Evolutionary conservation across 1,140 invertebrate genomes (phyloP).

Genomic region (Rhynchophorus ferrugineus): DNA sequence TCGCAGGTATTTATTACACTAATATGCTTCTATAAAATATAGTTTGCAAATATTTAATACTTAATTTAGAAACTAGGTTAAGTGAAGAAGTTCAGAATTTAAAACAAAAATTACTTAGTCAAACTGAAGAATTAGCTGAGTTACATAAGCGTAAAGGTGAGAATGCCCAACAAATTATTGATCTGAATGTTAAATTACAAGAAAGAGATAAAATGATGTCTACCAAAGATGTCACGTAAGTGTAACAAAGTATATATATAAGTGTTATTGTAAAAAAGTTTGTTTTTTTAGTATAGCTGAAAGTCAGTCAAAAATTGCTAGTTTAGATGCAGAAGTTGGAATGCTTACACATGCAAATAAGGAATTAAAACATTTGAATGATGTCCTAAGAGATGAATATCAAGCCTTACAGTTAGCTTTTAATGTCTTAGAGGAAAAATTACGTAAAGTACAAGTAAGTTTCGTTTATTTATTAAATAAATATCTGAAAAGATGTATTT

Average conservation of each 20-base stretch:
- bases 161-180: conserved; percentile 88
- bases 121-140: conserved; percentile 89
- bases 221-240: conserved; percentile 67
- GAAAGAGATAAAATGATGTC: conserved; percentile 74
- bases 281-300: conserved; percentile 61
- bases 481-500: too few species aligned
- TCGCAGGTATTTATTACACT: neutral
- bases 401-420: conserved; percentile 88
- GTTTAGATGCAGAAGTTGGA: conserved; percentile 59
- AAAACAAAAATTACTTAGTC: conserved; percentile 75
- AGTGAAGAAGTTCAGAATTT: conserved; percentile 53
- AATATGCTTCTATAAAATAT: neutral
- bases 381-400: conserved; percentile 89
- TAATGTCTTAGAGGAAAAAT: conserved; percentile 80
- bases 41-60: neutral
- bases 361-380: conserved; percentile 74
- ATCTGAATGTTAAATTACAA: conserved; percentile 77
- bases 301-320: conserved; percentile 54
- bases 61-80: conserved; percentile 25
- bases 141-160: conserved; percentile 82
- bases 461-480: too few species aligned
- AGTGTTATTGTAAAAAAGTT: conserved; percentile 2
- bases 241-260: neutral
- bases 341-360: conserved; percentile 54
- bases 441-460: conserved; percentile 70